Evolutionary conservation across 1,140 invertebrate genomes (phyloP).

Genomic region (Thrips palmi): DNA sequence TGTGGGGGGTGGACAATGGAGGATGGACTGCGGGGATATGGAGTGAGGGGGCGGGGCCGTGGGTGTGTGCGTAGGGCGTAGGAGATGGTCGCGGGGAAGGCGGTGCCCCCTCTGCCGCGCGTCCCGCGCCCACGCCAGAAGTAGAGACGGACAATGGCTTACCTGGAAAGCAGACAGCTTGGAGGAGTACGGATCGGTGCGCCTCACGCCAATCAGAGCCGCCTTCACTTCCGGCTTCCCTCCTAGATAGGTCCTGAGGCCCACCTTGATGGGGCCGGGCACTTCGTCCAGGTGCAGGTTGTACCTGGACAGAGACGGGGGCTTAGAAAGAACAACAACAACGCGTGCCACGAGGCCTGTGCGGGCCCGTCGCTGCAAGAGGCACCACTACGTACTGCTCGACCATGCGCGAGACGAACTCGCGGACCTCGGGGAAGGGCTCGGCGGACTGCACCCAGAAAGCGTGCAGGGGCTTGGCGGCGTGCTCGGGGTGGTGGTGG

Average conservation of each 20-base stretch:
- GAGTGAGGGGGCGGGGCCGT: no score
- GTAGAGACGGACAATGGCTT: no score
- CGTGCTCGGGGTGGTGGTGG: conserved; percentile 21
- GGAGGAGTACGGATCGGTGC: conserved; percentile 60
- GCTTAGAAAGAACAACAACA: background rate
- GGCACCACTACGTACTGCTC: conserved; percentile 24
- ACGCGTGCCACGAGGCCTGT: background rate
- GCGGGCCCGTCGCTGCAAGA: background rate
- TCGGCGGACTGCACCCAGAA: conserved; percentile 56
- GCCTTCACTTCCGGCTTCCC: conserved; percentile 52
- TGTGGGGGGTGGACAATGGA: no score
- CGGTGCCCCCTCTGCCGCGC: no score
- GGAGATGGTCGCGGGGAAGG: no score
- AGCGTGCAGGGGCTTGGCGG: conserved; percentile 30
- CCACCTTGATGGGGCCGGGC: conserved; percentile 49
- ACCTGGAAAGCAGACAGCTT: conserved; percentile 49
- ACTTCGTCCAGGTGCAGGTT: conserved; percentile 48
- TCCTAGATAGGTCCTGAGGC: conserved; percentile 37
- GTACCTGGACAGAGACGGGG: conserved; percentile 31
- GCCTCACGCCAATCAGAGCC: conserved; percentile 72
- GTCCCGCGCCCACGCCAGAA: no score
- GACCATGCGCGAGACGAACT: conserved; percentile 53
- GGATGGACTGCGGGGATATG: no score
- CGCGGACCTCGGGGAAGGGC: conserved; percentile 71
- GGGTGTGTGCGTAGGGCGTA: no score